Percentiles rank a stretch among this genome's conserved stretches.
These are phyloP conservation scores for Gorsachius goisagi DNA, from an alignment of 2,113 vertebrate species.

Conservation along the genomic window DNA sequence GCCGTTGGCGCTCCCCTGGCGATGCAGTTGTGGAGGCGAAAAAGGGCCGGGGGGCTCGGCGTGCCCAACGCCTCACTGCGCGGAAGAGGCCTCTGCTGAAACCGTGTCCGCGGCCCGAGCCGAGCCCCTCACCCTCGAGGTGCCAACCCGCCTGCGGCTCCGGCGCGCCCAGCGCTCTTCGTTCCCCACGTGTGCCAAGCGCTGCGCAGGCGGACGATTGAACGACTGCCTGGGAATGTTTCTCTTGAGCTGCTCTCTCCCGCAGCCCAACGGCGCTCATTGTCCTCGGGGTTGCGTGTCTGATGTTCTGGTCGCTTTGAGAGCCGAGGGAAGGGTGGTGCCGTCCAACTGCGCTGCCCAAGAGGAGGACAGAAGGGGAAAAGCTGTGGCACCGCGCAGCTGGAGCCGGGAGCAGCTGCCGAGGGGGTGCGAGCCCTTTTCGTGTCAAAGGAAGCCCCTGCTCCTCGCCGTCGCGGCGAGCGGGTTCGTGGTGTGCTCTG, in stretches of 20 bases:
- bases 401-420: neutral
- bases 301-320: neutral
- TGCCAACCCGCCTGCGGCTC: neutral
- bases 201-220: neutral
- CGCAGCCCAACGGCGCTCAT: neutral
- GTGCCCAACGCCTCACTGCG: accelerated
- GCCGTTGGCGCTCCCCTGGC: neutral
- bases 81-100: neutral
- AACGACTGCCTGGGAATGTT: neutral
- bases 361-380: neutral
- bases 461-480: neutral
- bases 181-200: accelerated
- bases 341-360: neutral
- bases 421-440: neutral
- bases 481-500: neutral
- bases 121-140: neutral
- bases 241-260: neutral
- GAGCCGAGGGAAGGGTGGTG: neutral
- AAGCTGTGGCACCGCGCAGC: neutral
- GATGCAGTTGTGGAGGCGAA: accelerated
- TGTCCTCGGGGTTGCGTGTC: neutral
- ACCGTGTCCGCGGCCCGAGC: neutral
- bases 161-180: accelerated
- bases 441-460: neutral
- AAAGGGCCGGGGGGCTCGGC: accelerated